Base-by-base conservation (phyloP, 2,113 vertebrate genomes). In the Noctilio leporinus region DNA sequence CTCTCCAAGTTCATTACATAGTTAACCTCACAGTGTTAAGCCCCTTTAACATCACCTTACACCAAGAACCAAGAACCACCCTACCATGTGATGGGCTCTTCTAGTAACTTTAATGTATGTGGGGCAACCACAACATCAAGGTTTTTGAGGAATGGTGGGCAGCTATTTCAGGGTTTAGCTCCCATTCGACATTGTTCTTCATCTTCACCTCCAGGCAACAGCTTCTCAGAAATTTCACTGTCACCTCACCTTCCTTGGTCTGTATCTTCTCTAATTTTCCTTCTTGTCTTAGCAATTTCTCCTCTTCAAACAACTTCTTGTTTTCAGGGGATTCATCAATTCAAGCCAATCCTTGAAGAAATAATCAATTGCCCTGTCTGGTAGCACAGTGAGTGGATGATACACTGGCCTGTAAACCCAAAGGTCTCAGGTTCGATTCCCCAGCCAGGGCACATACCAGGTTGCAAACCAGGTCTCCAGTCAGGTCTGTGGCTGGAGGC, bases 51-150 rank as follows among this genome's bases (percentile, higher is more conserved):
- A 98, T 99, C n/a, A 99, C 98, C 0, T 99, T 98, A 88, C 99
- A 99, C 99, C 99, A 99, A 97, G 99, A 99, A 99, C 99, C 99
- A 99, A 97, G 99, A 99, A 35, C 99, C 98, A 8, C 99, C 99
- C 91, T 97, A 85, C 0, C 92, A 94, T 0, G 98, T 99, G 95
- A 99, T 99, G 9, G 99, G 98, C 86, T 99, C 99, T 14, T 99
- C 98, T 0, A 99, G 99, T 49, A 99, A 98, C 91, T 84, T 98
- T 97, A 99, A 24, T 0, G 98, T 97, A 3, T 99, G 98, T 17
- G 95, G 96, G 0, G 99, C 98, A 4, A 99, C 98, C 15, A 99
- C 97, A 17, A 99, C 96, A 20, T 98, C 91, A 51, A 99, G 97
- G 88, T 97, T 98, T 75, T 96, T 98, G 10, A 98, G 59, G 95